Percentiles rank a stretch among this genome's conserved stretches.
These are phyloP conservation scores for Tiaroga cobitis DNA, from an alignment of 2,797 vertebrate genomes.

Conservation along the genomic window DNA sequence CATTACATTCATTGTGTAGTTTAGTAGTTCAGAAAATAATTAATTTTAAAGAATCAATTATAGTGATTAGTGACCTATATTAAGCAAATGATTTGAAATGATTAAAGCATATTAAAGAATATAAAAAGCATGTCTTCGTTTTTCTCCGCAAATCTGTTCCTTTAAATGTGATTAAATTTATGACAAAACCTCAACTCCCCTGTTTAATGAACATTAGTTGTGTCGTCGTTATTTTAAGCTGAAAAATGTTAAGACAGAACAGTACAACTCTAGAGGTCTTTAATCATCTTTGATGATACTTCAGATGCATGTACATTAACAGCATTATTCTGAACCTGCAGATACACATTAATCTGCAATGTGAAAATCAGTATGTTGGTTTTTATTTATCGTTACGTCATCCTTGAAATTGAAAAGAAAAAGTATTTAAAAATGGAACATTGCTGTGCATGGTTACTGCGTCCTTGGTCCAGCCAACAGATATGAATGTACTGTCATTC, in stretches of 20 bases:
- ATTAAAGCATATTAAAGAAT: background rate
- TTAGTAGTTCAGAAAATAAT: background rate
- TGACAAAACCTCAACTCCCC: background rate
- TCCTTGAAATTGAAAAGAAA: background rate
- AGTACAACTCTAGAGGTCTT: background rate
- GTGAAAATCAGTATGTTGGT: background rate
- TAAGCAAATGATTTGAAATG: background rate
- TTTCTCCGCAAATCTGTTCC: background rate
- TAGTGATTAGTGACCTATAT: background rate
- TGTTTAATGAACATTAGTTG: background rate
- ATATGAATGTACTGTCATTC: slow-evolving; percentile 8
- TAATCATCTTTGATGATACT: background rate
- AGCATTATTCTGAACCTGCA: background rate
- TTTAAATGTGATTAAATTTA: background rate
- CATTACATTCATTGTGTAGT: background rate
- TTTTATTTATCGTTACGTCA: background rate
- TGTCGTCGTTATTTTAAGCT: background rate
- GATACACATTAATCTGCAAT: background rate
- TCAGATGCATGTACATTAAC: background rate
- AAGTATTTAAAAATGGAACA: background rate
- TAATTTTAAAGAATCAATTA: background rate
- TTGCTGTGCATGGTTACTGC: background rate
- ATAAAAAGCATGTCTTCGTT: background rate
- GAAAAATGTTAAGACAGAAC: background rate
- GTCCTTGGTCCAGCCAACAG: background rate